phyloP scores from a whole-genome alignment of 2,888 invertebrate species.

The Ectemnius cavifrons region DNA sequence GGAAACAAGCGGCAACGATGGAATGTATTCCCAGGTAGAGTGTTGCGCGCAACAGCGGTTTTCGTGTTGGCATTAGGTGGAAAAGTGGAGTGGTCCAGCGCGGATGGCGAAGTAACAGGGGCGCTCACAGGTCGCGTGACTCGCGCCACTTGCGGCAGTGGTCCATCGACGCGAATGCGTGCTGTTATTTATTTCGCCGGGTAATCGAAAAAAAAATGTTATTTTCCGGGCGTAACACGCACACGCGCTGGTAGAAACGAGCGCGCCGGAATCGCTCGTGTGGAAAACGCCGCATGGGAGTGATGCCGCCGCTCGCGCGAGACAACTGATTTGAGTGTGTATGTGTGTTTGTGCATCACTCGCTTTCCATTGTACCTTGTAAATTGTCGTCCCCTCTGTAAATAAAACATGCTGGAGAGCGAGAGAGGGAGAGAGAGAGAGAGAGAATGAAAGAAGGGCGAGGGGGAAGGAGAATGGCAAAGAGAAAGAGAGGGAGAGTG shows the following conservation, averaged over 20 bases:
- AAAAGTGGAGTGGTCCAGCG: no score
- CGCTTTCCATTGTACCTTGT: not conserved
- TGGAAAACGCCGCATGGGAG: not conserved
- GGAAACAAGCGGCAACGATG: no score
- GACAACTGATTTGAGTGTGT: no score
- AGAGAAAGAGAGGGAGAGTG: no score
- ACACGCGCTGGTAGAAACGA: not conserved
- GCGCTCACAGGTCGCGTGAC: conserved; percentile 16
- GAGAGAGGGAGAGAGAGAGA: not conserved
- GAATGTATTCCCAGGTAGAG: no score
- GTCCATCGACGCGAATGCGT: conserved; percentile 27
- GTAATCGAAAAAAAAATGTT: conserved; percentile 10
- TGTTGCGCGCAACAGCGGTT: no score
- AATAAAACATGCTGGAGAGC: not conserved
- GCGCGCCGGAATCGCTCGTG: conserved; percentile 4
- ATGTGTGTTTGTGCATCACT: no score
- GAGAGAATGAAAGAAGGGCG: not conserved
- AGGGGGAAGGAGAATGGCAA: no score
- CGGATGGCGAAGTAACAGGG: no score
- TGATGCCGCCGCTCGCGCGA: no score
- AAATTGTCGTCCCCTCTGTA: not conserved
- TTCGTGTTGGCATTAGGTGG: no score
- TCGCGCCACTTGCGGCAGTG: conserved; percentile 9
- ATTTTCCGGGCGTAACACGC: conserved; percentile 11
- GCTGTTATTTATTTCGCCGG: conserved; percentile 15